These are phyloP conservation scores for Todiramphus saurophagus DNA, from an alignment of 2,113 vertebrate species.

Conservation along the genomic window DNA sequence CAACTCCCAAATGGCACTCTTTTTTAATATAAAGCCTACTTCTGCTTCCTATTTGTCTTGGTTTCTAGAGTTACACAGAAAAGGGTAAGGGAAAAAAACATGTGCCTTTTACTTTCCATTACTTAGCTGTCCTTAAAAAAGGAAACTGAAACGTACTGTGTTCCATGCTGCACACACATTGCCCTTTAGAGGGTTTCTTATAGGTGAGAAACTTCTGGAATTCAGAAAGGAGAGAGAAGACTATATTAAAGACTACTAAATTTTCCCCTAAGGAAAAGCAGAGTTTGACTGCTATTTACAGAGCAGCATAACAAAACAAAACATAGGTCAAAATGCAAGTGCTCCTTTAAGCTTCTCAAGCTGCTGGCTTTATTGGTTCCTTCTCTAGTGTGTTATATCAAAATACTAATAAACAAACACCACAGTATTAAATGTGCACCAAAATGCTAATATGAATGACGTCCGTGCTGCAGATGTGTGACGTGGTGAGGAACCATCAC, in stretches of 20 bases:
- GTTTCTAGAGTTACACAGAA: neutral
- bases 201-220: neutral
- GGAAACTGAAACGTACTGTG: neutral
- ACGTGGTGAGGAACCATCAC: neutral
- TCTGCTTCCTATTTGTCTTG: neutral
- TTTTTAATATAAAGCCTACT: neutral
- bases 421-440: neutral
- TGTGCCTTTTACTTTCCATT: neutral
- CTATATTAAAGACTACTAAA: neutral
- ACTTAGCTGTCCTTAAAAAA: neutral
- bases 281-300: neutral
- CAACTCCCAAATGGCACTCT: neutral
- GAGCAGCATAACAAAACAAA: neutral
- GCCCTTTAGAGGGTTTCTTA: neutral
- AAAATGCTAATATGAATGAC: fast-evolving
- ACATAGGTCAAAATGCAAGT: conserved; percentile 2
- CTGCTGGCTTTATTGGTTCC: neutral
- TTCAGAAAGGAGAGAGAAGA: neutral
- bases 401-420: neutral
- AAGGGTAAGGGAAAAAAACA: neutral
- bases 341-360: neutral
- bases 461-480: neutral
- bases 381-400: neutral
- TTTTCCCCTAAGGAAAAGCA: neutral
- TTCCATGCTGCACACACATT: neutral